Base-by-base conservation (phyloP, 2,797 vertebrate species). In the Bucorvus abyssinicus region DNA sequence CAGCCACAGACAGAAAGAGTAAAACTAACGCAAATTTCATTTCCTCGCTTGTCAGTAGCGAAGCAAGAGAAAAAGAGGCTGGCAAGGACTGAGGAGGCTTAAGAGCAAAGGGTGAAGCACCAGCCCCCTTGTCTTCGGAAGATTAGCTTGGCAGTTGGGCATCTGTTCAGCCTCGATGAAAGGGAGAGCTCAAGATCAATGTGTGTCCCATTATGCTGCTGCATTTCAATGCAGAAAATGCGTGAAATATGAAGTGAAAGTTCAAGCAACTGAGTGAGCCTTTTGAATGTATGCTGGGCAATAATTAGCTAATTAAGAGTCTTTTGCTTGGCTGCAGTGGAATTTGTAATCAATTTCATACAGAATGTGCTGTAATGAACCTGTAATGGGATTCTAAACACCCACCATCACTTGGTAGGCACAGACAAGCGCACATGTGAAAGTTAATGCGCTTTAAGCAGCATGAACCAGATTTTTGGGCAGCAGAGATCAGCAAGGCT, bases 271-370 rank as follows among this genome's bases (percentile, higher is more conserved):
- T 2, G 22, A 70, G 74, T 0, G 18, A 91, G 76, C 55, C 50
- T 75, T 70, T 20, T 2, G 89, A 79, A 92, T 44, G 84, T 55
- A 73, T n/a, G 84, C 13, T 84, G 94, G 80, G 88, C 86, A 92
- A 60, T 92, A 97, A 96, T 96, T 94, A 96, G 94, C 90, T 95
- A 95, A 96, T 94, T 95, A 95, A 80, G 87, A 95, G 59, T 92
- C 94, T 90, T 84, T 60, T 93, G 96, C 88, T 83, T 57, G 61
- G 40, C 95, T 96, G 86, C 86, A 36, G 80, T 70, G 78, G 90
- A 86, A 69, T 70, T 68, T 17, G 19, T 84, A 89, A 89, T 93
- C 81, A 86, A 57, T 91, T 84, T 84, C 81, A 26, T 14, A 13
- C 3, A 73, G 88, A 85, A 79, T 23, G 87, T 7, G 56, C 65